These are phyloP conservation scores for Harpagoxenus sublaevis DNA, from an alignment of 2,888 invertebrate genomes.

Conservation along the genomic window DNA sequence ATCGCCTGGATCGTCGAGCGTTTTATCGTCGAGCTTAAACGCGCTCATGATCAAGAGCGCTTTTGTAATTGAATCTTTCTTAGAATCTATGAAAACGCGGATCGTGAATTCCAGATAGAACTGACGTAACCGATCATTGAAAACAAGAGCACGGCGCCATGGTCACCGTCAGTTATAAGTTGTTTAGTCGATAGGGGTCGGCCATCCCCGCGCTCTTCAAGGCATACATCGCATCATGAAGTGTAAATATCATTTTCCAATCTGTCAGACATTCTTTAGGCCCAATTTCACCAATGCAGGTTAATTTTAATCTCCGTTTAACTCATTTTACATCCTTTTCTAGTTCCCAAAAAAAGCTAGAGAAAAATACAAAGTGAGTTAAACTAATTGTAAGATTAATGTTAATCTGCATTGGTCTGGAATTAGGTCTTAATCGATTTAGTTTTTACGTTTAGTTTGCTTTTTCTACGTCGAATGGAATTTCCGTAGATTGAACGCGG, in stretches of 20 bases:
- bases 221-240: background rate
- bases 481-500: background rate
- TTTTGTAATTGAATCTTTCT: background rate
- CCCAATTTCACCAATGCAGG: too few relatives aligned
- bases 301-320: too few relatives aligned
- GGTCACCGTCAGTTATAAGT: slow-evolving; percentile 36
- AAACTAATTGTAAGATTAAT: too few relatives aligned
- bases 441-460: background rate
- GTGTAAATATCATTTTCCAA: background rate
- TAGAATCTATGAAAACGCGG: slow-evolving; percentile 4
- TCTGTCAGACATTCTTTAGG: background rate
- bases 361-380: too few relatives aligned
- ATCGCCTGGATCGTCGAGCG: background rate
- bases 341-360: too few relatives aligned
- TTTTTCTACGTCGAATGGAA: background rate
- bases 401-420: too few relatives aligned
- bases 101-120: background rate
- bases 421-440: background rate
- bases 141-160: slow-evolving; percentile 53
- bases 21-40: background rate
- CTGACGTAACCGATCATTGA: slow-evolving; percentile 28
- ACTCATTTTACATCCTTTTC: too few relatives aligned
- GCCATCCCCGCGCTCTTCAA: background rate
- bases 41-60: slow-evolving; percentile 5
- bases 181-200: slow-evolving; percentile 65